Conservation (phyloP, 2,888 invertebrate species). For the Gisinianus flammeolus region DNA sequence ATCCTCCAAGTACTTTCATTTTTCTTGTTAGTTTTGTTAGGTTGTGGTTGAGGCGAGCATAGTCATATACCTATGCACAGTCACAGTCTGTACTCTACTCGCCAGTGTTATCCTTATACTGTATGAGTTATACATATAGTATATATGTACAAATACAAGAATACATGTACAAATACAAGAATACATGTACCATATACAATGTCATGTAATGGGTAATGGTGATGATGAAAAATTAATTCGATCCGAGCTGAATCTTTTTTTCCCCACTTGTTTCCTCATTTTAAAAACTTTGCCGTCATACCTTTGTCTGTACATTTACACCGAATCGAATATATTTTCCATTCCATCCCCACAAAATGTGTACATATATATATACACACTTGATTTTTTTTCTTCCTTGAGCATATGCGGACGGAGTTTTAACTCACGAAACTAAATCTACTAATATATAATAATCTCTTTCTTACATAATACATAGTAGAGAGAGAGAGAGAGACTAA, state of each 20-base stretch:
- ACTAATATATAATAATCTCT: too few species aligned
- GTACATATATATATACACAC: background rate
- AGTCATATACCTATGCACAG: too few species aligned
- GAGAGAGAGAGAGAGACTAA: slow-evolving; percentile 1
- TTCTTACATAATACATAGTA: too few species aligned
- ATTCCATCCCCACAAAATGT: background rate
- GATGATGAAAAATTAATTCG: slow-evolving; percentile 40
- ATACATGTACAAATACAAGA: too few species aligned
- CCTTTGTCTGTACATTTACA: background rate
- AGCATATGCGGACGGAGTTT: background rate
- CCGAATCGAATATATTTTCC: background rate
- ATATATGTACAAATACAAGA: too few species aligned
- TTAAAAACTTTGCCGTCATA: slow-evolving; percentile 22
- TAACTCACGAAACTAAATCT: too few species aligned
- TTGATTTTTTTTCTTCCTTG: background rate
- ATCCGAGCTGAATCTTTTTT: slow-evolving; percentile 37
- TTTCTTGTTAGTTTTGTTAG: background rate
- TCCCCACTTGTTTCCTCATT: slow-evolving; percentile 4
- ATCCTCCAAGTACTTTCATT: background rate
- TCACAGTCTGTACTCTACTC: too few species aligned
- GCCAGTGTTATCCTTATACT: too few species aligned
- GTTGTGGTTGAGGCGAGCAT: too few species aligned
- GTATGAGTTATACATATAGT: too few species aligned
- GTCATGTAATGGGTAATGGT: slow-evolving; percentile 6
- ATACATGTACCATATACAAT: too few species aligned